Base-by-base conservation (phyloP, 2,113 vertebrate genomes). In the Fukomys damarensis region DNA sequence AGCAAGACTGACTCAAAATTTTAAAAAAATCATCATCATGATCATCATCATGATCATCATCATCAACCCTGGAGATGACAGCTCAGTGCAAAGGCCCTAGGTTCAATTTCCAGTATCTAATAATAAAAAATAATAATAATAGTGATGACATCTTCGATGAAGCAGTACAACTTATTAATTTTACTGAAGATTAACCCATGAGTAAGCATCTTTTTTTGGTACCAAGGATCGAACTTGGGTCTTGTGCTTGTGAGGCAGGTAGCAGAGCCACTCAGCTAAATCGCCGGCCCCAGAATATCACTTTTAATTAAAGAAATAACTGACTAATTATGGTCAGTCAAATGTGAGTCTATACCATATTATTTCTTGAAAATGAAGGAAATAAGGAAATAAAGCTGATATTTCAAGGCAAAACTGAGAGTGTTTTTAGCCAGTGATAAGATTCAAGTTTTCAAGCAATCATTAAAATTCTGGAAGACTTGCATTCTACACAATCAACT, bases 401-500 rank as follows among this genome's bases (percentile, higher is more conserved):
- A 61, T 32, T 89, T 87, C 61, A 82, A 86, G 76, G 63, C 93
- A 88, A 96, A 82, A 72, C 17, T 28, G 56, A 87, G 22, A 63
- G 12, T 56, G 65, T 79, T 91, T 89, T 68, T 86, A 90, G 87
- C 63, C 76, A 79, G 65, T 22, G 88, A 90, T 61, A 85, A 95
- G 94, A 94, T 30, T 74, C 90, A 83, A 95, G 89, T 58, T 87
- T 90, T 90, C 68, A 35, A 59, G 87, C 17, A 86, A 61, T 59
- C 58, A 79, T 77, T 86, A 96, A 92, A 91, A 91, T 81, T 94
- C 85, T 91, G 49, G 82, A 82, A 92, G 85, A 93, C 72, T 30
- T 72, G 9, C n/a, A 76, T 58, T 43, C 65, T 91, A 32, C 46
- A 7, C 59, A 66, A 24, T 61, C 49, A 91, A 86, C 30, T 7